Evolutionary conservation across 2,113 vertebrate species (phyloP).

Genomic region (Oreocharis arfaki): DNA sequence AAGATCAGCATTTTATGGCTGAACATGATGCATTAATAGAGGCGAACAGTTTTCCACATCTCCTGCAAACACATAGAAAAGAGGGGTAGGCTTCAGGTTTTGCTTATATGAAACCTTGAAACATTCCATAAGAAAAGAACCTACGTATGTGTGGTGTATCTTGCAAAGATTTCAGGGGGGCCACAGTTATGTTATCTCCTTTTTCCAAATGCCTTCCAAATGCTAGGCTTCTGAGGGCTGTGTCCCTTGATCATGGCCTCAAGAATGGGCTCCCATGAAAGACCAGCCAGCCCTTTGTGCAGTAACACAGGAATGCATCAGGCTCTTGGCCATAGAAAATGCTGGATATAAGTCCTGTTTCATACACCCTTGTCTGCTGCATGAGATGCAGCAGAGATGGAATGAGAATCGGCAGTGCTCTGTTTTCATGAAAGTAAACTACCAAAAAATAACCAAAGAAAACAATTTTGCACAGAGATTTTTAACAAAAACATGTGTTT

Average conservation of each 20-base stretch:
- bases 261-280: neutral
- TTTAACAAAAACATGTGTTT: neutral
- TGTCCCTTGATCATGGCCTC: neutral
- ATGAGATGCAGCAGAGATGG: neutral
- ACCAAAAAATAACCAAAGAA: neutral
- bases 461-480: neutral
- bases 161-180: neutral
- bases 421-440: neutral
- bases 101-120: neutral
- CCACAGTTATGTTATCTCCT: neutral
- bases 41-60: neutral
- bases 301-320: no score
- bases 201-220: neutral
- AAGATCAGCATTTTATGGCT: neutral
- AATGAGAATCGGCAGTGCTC: neutral
- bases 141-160: rapidly evolving
- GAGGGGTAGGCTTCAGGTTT: neutral
- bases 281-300: neutral
- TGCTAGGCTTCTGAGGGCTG: neutral
- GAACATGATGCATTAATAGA: neutral
- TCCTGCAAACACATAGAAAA: neutral
- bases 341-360: neutral
- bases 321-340: neutral
- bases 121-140: neutral
- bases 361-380: neutral